These are phyloP conservation scores for Agrotis clavis DNA, from an alignment of 2,888 invertebrate genomes.

Conservation along the genomic window DNA sequence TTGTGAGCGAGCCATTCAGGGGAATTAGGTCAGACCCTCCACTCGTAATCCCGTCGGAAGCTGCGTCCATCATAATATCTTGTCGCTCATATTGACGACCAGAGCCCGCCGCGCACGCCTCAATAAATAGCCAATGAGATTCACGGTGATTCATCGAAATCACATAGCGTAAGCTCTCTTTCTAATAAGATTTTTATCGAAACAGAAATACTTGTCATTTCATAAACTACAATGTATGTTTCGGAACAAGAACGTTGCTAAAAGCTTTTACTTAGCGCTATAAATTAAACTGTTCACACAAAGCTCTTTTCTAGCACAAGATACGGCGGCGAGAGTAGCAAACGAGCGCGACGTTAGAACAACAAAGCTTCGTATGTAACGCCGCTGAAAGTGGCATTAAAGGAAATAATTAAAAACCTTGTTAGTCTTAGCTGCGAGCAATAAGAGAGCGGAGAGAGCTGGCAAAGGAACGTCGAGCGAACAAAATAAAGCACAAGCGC, in stretches of 20 bases:
- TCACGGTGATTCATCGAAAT: conserved; percentile 50
- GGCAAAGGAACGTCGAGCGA: conserved; percentile 83
- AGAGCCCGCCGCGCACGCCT: conserved; percentile 20
- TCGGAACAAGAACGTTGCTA: conserved; percentile 7
- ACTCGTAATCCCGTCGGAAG: conserved; percentile 57
- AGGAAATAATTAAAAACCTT: conserved; percentile 91
- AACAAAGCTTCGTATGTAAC: conserved; percentile 76
- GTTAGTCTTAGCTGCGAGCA: conserved; percentile 86
- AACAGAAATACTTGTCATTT: conserved; percentile 9
- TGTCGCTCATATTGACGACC: conserved; percentile 47
- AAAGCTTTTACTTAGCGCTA: conserved; percentile 31
- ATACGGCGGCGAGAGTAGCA: conserved; percentile 49
- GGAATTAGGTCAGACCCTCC: conserved; percentile 54
- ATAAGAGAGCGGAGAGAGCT: conserved; percentile 85
- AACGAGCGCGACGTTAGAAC: conserved; percentile 53
- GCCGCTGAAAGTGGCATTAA: conserved; percentile 86
- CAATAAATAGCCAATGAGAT: conserved; percentile 50
- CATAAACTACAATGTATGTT: conserved; percentile 6
- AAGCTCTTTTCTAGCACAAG: conserved; percentile 39
- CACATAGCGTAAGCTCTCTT: conserved; percentile 29
- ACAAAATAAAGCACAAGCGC: conserved; percentile 84
- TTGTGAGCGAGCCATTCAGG: conserved; percentile 53
- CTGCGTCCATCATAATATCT: conserved; percentile 59
- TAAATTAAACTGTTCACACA: conserved; percentile 50
- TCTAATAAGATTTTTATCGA: conserved; percentile 34